Conservation (phyloP, 2,888 invertebrate genomes). For the Toxonevra muliebris region DNA sequence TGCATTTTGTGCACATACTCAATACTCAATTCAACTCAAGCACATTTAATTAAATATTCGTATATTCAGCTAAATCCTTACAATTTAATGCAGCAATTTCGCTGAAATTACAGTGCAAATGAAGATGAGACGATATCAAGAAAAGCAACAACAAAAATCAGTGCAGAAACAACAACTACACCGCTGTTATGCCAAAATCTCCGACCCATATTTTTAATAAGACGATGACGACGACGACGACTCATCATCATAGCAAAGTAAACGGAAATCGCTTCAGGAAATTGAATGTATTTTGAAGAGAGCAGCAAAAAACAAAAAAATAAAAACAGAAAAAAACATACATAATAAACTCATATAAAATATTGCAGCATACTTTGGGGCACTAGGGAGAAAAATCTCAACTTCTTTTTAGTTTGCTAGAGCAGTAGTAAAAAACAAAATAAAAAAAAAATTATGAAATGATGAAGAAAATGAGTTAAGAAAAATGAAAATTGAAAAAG, state of each 20-base stretch:
- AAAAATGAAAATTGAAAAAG: slow-evolving; percentile 18
- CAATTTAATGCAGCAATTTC: too few species aligned
- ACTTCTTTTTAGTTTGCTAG: not conserved
- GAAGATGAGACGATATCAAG: too few species aligned
- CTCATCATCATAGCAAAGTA: slow-evolving; percentile 39
- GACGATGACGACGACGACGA: too few species aligned
- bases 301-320: not conserved
- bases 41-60: too few species aligned
- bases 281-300: slow-evolving; percentile 54
- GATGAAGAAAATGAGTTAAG: slow-evolving; percentile 9
- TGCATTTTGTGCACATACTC: too few species aligned
- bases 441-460: not conserved
- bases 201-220: too few species aligned
- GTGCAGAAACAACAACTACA: too few species aligned
- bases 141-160: too few species aligned
- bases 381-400: not conserved
- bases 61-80: too few species aligned
- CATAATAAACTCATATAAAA: slow-evolving; percentile 58
- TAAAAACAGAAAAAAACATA: slow-evolving; percentile 42
- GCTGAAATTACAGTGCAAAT: too few species aligned
- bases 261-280: slow-evolving; percentile 58
- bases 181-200: too few species aligned
- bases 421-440: not conserved
- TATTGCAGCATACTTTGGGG: slow-evolving; percentile 27
- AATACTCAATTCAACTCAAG: too few species aligned